Evolutionary conservation across 30 jellyfish, hydroid and myxozoan species (phyloP).

Genomic region (Aurelia sp.): DNA sequence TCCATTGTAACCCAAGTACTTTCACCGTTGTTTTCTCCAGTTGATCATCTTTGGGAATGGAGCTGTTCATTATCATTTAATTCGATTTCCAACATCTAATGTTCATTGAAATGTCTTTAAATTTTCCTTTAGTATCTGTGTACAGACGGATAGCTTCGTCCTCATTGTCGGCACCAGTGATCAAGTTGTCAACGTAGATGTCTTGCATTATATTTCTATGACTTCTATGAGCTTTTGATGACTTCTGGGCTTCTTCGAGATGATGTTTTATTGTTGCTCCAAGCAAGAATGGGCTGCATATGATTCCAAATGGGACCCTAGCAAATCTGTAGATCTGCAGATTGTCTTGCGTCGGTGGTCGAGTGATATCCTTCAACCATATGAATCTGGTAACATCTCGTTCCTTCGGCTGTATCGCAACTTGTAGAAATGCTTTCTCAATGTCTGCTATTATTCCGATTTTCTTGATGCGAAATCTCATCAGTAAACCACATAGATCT

Average conservation of each 20-base stretch:
- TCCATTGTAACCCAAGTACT: constrained; percentile 56
- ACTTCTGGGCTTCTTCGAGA: not conserved
- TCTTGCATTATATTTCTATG: not conserved
- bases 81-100: constrained; percentile 45
- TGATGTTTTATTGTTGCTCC: constrained; percentile 56
- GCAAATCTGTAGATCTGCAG: constrained; percentile 30
- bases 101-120: constrained; percentile 32
- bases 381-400: constrained; percentile 52
- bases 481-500: constrained; percentile 41
- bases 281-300: constrained; percentile 43
- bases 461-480: constrained; percentile 20
- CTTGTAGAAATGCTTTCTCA: constrained; percentile 3
- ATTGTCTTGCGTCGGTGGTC: constrained; percentile 14
- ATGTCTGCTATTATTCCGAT: constrained; percentile 36
- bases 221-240: not conserved
- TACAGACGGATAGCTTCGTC: constrained; percentile 32
- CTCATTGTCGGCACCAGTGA: constrained; percentile 24
- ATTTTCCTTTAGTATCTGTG: constrained; percentile 7
- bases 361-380: constrained; percentile 36
- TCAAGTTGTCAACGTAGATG: constrained; percentile 45
- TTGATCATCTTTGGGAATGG: constrained; percentile 18
- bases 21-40: not conserved
- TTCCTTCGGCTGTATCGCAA: constrained; percentile 43
- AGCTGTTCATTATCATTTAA: not conserved
- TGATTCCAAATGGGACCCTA: constrained; percentile 39